Base-by-base conservation (phyloP, 2,888 invertebrate species). In the Uropetala carovei region DNA sequence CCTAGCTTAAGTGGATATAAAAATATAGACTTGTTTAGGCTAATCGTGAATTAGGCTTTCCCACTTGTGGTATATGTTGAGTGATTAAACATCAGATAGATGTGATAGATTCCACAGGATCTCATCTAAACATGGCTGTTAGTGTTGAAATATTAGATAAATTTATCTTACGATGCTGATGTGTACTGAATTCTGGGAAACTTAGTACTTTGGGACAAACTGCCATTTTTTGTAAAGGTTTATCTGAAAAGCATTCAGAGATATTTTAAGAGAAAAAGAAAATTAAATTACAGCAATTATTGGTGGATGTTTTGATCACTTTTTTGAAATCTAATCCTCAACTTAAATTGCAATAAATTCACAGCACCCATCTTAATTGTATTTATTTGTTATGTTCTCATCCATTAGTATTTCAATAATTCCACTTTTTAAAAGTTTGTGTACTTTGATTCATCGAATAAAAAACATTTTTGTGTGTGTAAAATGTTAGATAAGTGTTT, bases 131-230 rank as follows among this genome's bases (percentile, higher is more conserved):
- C 43, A 56, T 68, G 60, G 43, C 89, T 89, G 86, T 86, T 89
- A 89, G 89, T 68, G 27, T 30, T 27, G 64, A n/a, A 89, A 60
- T 43, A 89, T 43, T 89, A 89, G 60, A 86, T 27, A 16, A 60
- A 89, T 75, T 30, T 43, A 56, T 43, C 56, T 18, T n/a, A n/a
- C 56, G 60, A 89, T 64, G 89, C 89, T 89, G 64, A 64, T 43
- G 43, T 89, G 60, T 56, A 13, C 64, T 89, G 89, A 27, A 89
- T 89, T 89, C 89, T 64, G 64, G 89, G 89, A 89, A 89, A 89
- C 89, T 89, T 89, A 43, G 68, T 64, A 64, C 64, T 75, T 75
- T 75, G 75, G 27, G 75, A 75, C 60, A 64, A 64, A 89, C 89
- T 89, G 89, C 89, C 89, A 89, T 89, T 89, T 43, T 89, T 43